These are phyloP conservation scores for Pristionchus japonicus DNA, from an alignment of 2,888 invertebrate species.

Conservation along the genomic window DNA sequence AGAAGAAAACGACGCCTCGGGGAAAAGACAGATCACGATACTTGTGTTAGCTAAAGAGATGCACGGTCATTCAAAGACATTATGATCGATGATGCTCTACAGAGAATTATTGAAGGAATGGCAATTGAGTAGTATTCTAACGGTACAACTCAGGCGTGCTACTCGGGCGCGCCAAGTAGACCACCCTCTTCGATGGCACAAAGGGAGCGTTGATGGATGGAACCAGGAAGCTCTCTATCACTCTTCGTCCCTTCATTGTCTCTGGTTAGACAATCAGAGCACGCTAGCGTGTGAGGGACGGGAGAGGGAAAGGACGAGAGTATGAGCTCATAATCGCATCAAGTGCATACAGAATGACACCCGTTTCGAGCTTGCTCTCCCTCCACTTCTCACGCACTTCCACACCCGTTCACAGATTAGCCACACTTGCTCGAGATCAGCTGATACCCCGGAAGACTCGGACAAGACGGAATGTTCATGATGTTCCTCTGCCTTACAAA, in stretches of 20 bases:
- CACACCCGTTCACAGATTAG: constrained; percentile 26
- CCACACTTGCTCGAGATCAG: background rate
- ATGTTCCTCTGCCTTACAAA: background rate
- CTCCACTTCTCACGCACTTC: background rate
- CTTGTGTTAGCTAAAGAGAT: background rate
- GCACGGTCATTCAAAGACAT: background rate
- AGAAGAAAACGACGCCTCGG: background rate
- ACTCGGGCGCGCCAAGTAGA: background rate
- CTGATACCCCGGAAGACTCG: constrained; percentile 19
- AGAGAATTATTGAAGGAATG: background rate
- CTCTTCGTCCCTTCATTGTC: background rate
- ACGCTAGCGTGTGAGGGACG: background rate
- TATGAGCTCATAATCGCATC: constrained; percentile 33
- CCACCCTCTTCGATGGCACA: background rate
- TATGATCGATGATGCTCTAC: too few species aligned
- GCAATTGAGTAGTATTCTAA: too few species aligned
- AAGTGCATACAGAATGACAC: constrained; percentile 29
- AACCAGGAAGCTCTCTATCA: constrained; percentile 33
- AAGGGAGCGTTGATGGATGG: background rate
- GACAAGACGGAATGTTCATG: background rate
- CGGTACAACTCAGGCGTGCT: too few species aligned
- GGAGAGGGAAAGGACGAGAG: background rate
- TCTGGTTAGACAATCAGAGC: constrained; percentile 20
- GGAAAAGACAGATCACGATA: background rate
- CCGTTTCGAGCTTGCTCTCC: background rate